Evolutionary conservation across 2,888 invertebrate genomes (phyloP).

Genomic region (Hartigia nigra): DNA sequence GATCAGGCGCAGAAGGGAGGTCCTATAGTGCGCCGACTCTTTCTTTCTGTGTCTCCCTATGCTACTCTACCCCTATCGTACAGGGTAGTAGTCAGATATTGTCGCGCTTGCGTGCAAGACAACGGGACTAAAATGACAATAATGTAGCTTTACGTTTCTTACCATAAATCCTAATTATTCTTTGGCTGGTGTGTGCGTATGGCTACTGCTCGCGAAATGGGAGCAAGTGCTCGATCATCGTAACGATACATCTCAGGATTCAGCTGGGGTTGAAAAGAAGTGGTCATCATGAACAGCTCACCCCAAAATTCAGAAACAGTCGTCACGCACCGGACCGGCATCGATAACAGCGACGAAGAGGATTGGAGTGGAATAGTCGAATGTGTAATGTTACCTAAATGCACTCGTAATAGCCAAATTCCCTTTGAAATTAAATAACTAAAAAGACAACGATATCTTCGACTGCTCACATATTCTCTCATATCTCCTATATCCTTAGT

Average conservation of each 20-base stretch:
- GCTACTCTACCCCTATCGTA: neutral
- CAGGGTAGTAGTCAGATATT: slow-evolving; percentile 47
- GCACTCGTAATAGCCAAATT: neutral
- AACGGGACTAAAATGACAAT: slow-evolving; percentile 4
- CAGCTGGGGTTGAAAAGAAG: neutral
- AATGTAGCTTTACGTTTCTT: slow-evolving; percentile 2
- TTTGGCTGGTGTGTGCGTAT: neutral
- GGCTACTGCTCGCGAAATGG: neutral
- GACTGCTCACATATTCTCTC: neutral
- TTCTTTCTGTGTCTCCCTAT: slow-evolving; percentile 3
- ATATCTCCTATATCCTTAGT: neutral
- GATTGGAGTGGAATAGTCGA: slow-evolving; percentile 64
- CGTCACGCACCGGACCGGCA: slow-evolving; percentile 32
- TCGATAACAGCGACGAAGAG: slow-evolving; percentile 62
- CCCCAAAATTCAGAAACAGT: slow-evolving; percentile 50
- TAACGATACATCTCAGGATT: neutral
- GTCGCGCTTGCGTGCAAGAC: slow-evolving; percentile 46
- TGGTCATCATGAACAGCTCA: slow-evolving; percentile 54
- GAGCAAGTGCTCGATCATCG: neutral
- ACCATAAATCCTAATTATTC: neutral
- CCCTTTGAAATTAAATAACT: neutral
- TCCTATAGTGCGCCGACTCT: slow-evolving; percentile 39
- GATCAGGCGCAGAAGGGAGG: slow-evolving; percentile 2
- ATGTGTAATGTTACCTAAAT: slow-evolving; percentile 50
- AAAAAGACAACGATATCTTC: neutral